Evolutionary conservation across 2,797 vertebrate genomes (phyloP).

Genomic region (Okamejei kenojei): DNA sequence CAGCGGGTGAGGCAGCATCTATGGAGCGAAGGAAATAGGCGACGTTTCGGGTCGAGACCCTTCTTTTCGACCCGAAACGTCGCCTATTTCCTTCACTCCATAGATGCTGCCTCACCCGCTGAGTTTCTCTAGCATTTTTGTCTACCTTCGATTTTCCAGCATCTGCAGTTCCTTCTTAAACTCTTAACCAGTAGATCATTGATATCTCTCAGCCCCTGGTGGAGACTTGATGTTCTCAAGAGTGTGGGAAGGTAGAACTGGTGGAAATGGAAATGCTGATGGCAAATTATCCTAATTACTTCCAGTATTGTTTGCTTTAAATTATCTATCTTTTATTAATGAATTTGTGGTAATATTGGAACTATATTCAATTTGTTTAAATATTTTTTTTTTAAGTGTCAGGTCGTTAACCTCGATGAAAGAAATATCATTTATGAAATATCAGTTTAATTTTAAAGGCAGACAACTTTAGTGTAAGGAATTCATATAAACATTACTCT

Average conservation of each 20-base stretch:
- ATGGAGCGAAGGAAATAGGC: too few species aligned
- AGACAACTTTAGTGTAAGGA: background rate
- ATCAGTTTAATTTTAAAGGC: background rate
- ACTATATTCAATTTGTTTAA: background rate
- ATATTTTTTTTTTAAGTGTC: background rate
- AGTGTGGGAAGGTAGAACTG: background rate
- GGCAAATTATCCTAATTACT: background rate
- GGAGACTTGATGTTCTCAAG: background rate
- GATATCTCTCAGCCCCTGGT: too few species aligned
- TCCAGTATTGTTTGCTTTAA: background rate
- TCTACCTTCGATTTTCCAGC: too few species aligned
- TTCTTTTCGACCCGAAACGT: too few species aligned
- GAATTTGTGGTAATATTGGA: background rate
- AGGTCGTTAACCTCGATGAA: background rate
- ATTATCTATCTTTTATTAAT: background rate
- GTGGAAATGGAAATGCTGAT: background rate
- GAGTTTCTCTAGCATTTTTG: too few species aligned
- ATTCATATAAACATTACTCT: background rate
- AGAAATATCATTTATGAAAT: background rate
- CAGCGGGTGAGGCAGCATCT: too few species aligned
- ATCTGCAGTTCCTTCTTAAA: too few species aligned
- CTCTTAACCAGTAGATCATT: too few species aligned
- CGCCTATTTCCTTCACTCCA: too few species aligned
- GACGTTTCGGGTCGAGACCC: too few species aligned
- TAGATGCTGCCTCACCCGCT: too few species aligned